Evolutionary conservation across 2,113 vertebrate genomes (phyloP).

Genomic region (Pseudopipra pipra): DNA sequence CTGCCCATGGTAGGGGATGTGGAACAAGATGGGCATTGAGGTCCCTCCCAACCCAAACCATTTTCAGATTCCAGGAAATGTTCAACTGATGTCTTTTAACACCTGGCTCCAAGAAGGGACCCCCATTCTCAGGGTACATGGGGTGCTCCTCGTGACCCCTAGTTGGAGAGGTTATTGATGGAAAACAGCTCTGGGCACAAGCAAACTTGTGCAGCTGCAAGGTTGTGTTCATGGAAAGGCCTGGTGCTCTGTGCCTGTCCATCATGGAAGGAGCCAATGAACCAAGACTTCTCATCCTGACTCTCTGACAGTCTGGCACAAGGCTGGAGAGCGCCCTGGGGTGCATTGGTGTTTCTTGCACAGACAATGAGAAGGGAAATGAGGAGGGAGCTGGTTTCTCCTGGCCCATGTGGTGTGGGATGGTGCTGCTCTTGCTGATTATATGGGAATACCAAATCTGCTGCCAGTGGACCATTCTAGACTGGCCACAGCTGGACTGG

Average conservation of each 20-base stretch:
- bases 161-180: accelerated
- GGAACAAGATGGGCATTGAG: not conserved
- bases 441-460: not conserved
- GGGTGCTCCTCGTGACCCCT: not conserved
- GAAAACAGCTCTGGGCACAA: not conserved
- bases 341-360: not conserved
- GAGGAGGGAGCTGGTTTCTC: not conserved
- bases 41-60: too few relatives aligned
- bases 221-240: not conserved
- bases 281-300: accelerated
- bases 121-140: accelerated
- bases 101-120: not conserved
- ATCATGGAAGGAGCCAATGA: not conserved
- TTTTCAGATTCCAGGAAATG: not conserved
- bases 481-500: not conserved
- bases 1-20: not conserved
- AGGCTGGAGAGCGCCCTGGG: not conserved
- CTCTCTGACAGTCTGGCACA: not conserved
- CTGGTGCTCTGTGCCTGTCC: not conserved
- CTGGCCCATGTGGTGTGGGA: accelerated
- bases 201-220: too few relatives aligned
- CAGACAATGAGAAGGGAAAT: not conserved
- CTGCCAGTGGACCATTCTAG: not conserved
- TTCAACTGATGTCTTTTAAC: not conserved
- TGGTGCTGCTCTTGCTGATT: not conserved